Conservation (phyloP, 1,140 invertebrate genomes). For the Cyclargus thomasi region DNA sequence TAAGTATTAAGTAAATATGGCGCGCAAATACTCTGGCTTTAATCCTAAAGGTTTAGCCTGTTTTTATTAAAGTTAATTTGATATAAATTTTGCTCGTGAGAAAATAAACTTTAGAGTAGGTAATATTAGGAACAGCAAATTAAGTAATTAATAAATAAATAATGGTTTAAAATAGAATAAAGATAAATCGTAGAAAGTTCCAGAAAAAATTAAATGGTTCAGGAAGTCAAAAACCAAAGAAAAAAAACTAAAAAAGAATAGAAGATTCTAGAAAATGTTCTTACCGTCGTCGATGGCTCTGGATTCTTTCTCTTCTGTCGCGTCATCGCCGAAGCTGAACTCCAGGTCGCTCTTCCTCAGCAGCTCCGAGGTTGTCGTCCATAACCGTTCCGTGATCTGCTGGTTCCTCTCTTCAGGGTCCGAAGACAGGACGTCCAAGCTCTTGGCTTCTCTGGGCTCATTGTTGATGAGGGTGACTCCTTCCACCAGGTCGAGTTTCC, state of each 20-base stretch:
- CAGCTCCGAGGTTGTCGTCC: constrained; percentile 47
- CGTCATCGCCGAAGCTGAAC: constrained; percentile 41
- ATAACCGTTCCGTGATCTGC: constrained; percentile 49
- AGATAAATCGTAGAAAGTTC: too few species aligned
- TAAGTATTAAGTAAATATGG: background rate
- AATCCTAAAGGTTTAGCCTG: too few species aligned
- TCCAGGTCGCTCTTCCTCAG: constrained; percentile 55
- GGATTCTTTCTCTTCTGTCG: constrained; percentile 47
- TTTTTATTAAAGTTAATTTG: too few species aligned
- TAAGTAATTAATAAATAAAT: too few species aligned
- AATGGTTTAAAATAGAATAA: too few species aligned
- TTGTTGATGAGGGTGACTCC: constrained; percentile 57
- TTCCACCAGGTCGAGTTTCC: constrained; percentile 52
- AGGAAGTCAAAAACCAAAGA: too few species aligned
- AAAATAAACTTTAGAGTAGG: too few species aligned
- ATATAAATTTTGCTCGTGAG: too few species aligned
- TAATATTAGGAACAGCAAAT: too few species aligned
- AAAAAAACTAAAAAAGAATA: background rate
- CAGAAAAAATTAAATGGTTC: too few species aligned
- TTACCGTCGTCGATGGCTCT: constrained; percentile 54
- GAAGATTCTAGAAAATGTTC: background rate
- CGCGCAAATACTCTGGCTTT: too few species aligned
- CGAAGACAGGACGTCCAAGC: constrained; percentile 44
- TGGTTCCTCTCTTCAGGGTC: constrained; percentile 48
- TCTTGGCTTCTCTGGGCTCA: constrained; percentile 47